Percentiles rank a stretch among this genome's conserved stretches.
Evolutionary conservation across 1,140 invertebrate genomes (phyloP).

Genomic region (Aphaenogaster rudis): DNA sequence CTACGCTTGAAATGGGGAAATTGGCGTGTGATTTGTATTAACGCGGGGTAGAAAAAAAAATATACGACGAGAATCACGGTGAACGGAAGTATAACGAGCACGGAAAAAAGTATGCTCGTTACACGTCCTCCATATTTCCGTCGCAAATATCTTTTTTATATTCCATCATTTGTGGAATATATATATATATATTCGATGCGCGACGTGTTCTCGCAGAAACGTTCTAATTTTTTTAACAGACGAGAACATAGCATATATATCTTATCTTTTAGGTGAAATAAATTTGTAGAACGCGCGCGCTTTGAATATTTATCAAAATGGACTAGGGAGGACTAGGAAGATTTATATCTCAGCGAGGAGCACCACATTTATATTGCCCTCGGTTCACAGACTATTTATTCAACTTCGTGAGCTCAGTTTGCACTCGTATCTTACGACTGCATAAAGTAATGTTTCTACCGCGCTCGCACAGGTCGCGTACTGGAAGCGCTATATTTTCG

Average conservation of each 20-base stretch:
- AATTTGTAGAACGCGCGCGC: not conserved
- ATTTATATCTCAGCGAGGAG: constrained; percentile 14
- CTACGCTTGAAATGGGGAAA: not conserved
- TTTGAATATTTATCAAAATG: constrained; percentile 29
- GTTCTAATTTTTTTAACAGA: constrained; percentile 4
- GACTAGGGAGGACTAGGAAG: not conserved
- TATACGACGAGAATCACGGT: not conserved
- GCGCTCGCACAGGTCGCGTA: not conserved
- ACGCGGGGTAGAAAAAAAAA: not conserved
- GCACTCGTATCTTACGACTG: constrained; percentile 16
- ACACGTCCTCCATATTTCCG: not conserved
- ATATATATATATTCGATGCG: not conserved
- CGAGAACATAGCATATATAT: not conserved
- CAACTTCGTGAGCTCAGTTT: constrained; percentile 1
- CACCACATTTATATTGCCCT: constrained; percentile 12
- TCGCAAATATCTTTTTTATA: constrained; percentile 9
- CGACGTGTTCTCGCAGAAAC: not conserved
- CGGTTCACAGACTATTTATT: constrained; percentile 30
- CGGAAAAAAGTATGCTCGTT: not conserved
- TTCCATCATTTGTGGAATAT: not conserved
- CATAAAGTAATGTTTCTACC: not conserved
- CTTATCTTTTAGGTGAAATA: not conserved
- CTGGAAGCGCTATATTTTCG: not conserved
- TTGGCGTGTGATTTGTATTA: not conserved
- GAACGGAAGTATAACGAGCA: not conserved